Conservation (phyloP, 2,797 vertebrate genomes). For the Emys orbicularis region DNA sequence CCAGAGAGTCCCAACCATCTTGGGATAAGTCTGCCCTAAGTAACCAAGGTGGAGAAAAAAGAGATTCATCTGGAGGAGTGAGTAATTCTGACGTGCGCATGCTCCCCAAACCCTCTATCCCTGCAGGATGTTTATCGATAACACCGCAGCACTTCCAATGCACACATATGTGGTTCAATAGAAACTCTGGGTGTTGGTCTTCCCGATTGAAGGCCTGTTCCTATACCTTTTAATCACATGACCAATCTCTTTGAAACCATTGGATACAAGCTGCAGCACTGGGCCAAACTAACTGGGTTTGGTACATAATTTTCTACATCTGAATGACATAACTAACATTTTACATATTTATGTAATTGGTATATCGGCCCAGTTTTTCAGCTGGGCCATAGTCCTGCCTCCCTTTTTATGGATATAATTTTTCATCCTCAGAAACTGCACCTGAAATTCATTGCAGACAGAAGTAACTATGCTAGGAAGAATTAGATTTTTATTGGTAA, state of each 20-base stretch:
- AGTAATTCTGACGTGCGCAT: neutral
- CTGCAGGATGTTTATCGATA: neutral
- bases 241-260: neutral
- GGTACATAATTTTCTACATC: neutral
- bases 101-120: neutral
- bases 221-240: neutral
- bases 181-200: neutral
- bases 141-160: neutral
- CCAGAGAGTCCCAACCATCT: neutral
- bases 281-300: neutral
- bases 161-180: neutral
- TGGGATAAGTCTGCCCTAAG: neutral
- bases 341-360: neutral
- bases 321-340: neutral
- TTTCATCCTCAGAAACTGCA: constrained; percentile 8
- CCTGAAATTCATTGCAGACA: neutral
- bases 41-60: neutral
- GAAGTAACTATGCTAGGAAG: neutral
- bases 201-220: neutral
- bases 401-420: neutral
- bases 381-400: neutral
- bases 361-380: neutral
- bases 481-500: neutral
- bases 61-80: neutral
- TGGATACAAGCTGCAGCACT: neutral